A percentile compares a stretch with the other conserved stretches of the same genome.
These are phyloP conservation scores for Gymnocypris eckloni DNA, from an alignment of 2,797 vertebrate genomes.

Conservation along the genomic window DNA sequence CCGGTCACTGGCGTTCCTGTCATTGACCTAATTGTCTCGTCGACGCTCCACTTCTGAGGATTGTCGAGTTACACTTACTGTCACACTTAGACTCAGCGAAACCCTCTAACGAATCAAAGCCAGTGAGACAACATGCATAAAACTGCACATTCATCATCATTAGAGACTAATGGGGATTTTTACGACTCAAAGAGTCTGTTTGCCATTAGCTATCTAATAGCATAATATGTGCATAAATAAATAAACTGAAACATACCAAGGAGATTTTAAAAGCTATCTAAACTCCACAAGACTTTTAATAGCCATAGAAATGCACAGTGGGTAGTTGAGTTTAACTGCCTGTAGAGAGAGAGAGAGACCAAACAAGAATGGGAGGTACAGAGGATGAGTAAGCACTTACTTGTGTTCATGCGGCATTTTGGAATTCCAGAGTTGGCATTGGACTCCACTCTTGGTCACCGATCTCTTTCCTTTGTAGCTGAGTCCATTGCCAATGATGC, in stretches of 20 bases:
- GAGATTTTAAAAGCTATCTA: constrained; percentile 17
- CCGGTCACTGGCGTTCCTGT: constrained; percentile 18
- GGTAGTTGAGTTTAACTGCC: constrained; percentile 34
- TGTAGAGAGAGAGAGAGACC: constrained; percentile 5
- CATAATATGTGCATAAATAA: constrained; percentile 33
- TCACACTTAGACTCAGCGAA: constrained; percentile 29
- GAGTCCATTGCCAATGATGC: constrained; percentile 91
- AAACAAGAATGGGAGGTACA: constrained; percentile 18
- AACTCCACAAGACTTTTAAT: background rate
- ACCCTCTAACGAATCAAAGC: background rate
- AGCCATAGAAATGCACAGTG: constrained; percentile 15
- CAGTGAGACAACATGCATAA: constrained; percentile 37
- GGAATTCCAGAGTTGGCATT: constrained; percentile 93
- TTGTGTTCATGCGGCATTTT: constrained; percentile 96
- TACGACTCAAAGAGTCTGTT: constrained; percentile 20
- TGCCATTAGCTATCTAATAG: constrained; percentile 44
- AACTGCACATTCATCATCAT: constrained; percentile 40
- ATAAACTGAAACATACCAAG: constrained; percentile 22
- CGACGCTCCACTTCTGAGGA: background rate
- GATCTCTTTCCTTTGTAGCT: constrained; percentile 91
- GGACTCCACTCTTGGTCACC: constrained; percentile 88
- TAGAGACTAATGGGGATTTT: constrained; percentile 37
- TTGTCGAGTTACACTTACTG: constrained; percentile 15
- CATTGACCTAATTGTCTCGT: constrained; percentile 37
- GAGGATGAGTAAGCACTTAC: constrained; percentile 77